Base-by-base conservation (phyloP, 2,888 invertebrate species). In the Abscondita cerata region DNA sequence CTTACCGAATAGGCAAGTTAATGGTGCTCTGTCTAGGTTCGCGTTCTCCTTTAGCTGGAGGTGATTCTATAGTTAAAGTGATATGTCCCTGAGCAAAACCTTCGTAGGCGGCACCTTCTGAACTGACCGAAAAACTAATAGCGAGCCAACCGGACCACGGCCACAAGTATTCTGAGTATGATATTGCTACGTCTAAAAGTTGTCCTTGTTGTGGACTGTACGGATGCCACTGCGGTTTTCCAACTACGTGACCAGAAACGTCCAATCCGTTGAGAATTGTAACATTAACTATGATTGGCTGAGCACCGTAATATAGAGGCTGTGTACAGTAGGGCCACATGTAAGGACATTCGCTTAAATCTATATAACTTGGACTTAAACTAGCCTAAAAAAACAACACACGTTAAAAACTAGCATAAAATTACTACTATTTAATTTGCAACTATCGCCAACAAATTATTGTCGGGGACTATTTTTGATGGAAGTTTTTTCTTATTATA, bases 261-360 rank as follows among this genome's bases (percentile, higher is more conserved):
- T 94, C 93, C 76, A 97, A 87, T 1, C 96, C 96, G 82, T 98
- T 98, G 56, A 96, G 85, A 71, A 98, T 92, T 0, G 97, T 98
- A 0, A 96, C 91, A 81, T 98, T 98, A 2, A 94, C 90, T 68
- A 98, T 92, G 16, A 91, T 89, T 0, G 96, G 94, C 82, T 93
- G 89, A 36, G 89, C 91, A 62, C 92, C 90, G 78, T 90, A 88
- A 82, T 95, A 98, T 41, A 98, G 80, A 0, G 97, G 95, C 80
- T 98, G 98, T 0, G 95, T 95, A 79, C 96, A 98, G 74, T 97
- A 98, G 0, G 98, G 98, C 97, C 97, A 98, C 96, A 97, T 96
- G 80, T 97, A 98, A 69, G 95, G 95, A 73, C 95, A 95, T 76
- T 97, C 96, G 0, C 93, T 95, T 67, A 96, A 85, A 79, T 98